These are phyloP conservation scores for Villa cingulata DNA, from an alignment of 2,888 invertebrate species.

Conservation along the genomic window DNA sequence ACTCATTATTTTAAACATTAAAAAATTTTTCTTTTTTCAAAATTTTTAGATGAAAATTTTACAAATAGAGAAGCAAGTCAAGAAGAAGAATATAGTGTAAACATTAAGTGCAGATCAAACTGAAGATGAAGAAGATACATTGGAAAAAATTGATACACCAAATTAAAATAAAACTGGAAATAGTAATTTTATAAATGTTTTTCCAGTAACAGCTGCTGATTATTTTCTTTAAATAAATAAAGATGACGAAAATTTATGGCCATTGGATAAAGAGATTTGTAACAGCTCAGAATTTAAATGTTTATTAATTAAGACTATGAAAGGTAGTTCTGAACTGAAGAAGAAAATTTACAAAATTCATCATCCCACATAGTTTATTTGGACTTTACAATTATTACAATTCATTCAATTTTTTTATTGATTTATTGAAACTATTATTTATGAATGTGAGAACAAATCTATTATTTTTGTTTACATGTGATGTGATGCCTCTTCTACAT, in stretches of 20 bases:
- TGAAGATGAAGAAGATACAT: conserved; percentile 7
- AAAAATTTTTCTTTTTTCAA: not conserved
- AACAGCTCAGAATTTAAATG: too few species aligned
- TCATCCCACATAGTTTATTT: too few species aligned
- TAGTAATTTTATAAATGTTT: not conserved
- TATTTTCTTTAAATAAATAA: not conserved
- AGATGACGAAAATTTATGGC: not conserved
- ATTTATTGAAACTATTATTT: not conserved
- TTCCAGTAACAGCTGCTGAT: conserved; percentile 8
- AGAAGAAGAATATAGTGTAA: conserved; percentile 33
- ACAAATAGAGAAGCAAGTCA: conserved; percentile 25
- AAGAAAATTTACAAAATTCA: too few species aligned
- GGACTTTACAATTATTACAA: too few species aligned
- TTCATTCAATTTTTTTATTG: not conserved
- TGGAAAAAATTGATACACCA: not conserved
- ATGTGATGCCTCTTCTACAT: too few species aligned
- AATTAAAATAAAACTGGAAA: conserved; percentile 1
- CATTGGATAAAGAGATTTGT: too few species aligned
- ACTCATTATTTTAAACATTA: too few species aligned
- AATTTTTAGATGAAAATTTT: conserved; percentile 21
- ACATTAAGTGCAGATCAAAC: conserved; percentile 14
- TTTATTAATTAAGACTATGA: too few species aligned
- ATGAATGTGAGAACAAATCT: too few species aligned
- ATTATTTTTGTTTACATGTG: too few species aligned
- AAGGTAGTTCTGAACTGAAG: too few species aligned